Evolutionary conservation across 1,140 invertebrate species (phyloP), one percentile per base, ranked within the genome.

Genomic region (Sycobia sp.): DNA sequence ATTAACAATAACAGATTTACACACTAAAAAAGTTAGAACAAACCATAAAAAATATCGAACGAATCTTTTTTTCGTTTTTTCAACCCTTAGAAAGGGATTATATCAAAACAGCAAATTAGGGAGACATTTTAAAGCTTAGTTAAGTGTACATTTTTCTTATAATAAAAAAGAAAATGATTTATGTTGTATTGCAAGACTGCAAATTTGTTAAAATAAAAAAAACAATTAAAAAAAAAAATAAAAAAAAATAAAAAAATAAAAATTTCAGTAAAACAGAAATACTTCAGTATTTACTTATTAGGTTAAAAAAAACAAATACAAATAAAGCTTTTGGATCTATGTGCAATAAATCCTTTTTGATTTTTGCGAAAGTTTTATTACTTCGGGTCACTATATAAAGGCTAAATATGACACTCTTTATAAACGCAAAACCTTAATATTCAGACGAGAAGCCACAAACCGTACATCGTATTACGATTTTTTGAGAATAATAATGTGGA

Each of bases 281-380:
- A 13, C 7, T 62, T n/a, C 14, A 14, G 5, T 18, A 36, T 22
- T 10, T 5, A 39, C 41, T 55, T 36, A 27, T 9, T 20, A 41
- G 18, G 25, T 41, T 16, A 39, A 29, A 29, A 57, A 56, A 34
- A 63, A 39, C 39, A 56, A 60, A 46, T 41, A 22, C 55, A 63
- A 49, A 23, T 11, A 50, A n/a, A 56, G 25, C 44, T 14, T n/a
- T 57, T 22, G 54, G 39, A 51, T 57, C 13, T 8, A 38, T 18
- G 13, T 49, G 16, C 13, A 62, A 62, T 62, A 55, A 62, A 62
- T 63, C 11, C 29, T 8, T 67, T 66, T 63, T 68, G 62, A 71
- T 75, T 75, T 68, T 76, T 71, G 56, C 67, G 67, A 73, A 76
- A 73, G 60, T 71, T 77, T 75, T 74, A 73, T 79, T 75, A 58